phyloP scores from a whole-genome alignment of 2,888 invertebrate genomes.

The Macaria notata region DNA sequence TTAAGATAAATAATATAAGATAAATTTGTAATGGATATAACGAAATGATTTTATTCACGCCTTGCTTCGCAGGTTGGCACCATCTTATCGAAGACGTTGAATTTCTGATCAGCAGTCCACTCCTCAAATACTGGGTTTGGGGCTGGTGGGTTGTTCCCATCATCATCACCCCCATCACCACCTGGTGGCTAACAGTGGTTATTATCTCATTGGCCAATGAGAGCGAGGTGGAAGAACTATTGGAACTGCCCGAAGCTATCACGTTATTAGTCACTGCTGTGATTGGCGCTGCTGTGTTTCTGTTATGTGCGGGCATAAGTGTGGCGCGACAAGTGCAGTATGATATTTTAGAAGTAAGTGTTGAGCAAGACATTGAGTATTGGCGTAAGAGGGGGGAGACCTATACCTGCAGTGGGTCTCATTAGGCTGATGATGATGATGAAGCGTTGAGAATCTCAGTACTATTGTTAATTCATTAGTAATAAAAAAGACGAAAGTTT shows the following conservation, averaged over 20 bases:
- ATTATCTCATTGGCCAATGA: slow-evolving; percentile 39
- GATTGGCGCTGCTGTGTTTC: slow-evolving; percentile 37
- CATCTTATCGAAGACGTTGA: slow-evolving; percentile 61
- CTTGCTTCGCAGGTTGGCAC: slow-evolving; percentile 55
- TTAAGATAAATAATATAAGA: too few species aligned
- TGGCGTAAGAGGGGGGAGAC: too few species aligned
- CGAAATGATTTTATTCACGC: too few species aligned
- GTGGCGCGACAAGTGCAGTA: slow-evolving; percentile 65
- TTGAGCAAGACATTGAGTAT: not conserved
- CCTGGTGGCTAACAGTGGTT: slow-evolving; percentile 55
- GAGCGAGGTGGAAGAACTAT: too few species aligned
- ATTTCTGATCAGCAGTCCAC: slow-evolving; percentile 52
- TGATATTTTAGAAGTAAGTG: slow-evolving; percentile 51
- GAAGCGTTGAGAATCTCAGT: too few species aligned
- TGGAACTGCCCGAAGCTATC: slow-evolving; percentile 38
- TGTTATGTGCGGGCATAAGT: slow-evolving; percentile 44
- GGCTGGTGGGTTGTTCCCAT: slow-evolving; percentile 59
- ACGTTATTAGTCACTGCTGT: slow-evolving; percentile 36
- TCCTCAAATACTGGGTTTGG: slow-evolving; percentile 54
- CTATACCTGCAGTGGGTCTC: too few species aligned
- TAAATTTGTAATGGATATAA: too few species aligned
- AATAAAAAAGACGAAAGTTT: too few species aligned
- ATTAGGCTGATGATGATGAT: too few species aligned
- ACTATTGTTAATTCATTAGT: too few species aligned
- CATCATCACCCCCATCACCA: slow-evolving; percentile 41